Evolutionary conservation across 2,797 vertebrate genomes (phyloP), one percentile per base, ranked within the genome.

Genomic region (Heterohyrax brucei): DNA sequence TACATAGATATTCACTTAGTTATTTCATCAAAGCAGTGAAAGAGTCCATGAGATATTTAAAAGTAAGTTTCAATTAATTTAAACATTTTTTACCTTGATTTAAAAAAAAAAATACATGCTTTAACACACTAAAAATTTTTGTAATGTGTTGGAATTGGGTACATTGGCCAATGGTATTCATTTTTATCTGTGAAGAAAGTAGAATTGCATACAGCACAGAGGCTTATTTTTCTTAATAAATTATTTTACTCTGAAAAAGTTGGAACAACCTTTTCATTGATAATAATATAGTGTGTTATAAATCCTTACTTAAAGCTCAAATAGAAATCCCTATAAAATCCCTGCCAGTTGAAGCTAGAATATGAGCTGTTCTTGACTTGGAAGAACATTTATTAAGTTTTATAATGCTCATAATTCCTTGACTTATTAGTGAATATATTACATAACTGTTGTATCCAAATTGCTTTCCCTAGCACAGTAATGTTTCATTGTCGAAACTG

Each of bases 311-410:
- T 73, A 94, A 76, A 59, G 76, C 18, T 86, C 1, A 72, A 68
- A 33, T 76, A 70, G 19, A 9, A 56, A 81, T 21, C 4, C 7
- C 33, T 62, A 44, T 68, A 80, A 85, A 77, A 46, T 62, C 2
- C 6, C 19, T 79, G 9, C 6, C 24, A 50, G 5, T 24, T 84
- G 7, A 79, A 70, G 4, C 10, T 46, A 88, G 5, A 39, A 30
- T 82, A 39, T 91, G 79, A 68, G 7, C 59, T 68, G 7, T 33
- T 90, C 33, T 90, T 94, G 21, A 93, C 13, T 78, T 95, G 10
- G 3, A 93, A 91, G 46, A 93, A 10, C 18, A 85, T 33, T 77
- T 72, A 77, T 50, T 48, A 87, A 83, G 10, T 66, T 91, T 85
- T 78, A 59, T n/a, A 88, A 12, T 76, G 21, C 0, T 84, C 30